These are phyloP conservation scores for Marmota flaviventris DNA, from an alignment of 2,113 vertebrate genomes.

Conservation along the genomic window DNA sequence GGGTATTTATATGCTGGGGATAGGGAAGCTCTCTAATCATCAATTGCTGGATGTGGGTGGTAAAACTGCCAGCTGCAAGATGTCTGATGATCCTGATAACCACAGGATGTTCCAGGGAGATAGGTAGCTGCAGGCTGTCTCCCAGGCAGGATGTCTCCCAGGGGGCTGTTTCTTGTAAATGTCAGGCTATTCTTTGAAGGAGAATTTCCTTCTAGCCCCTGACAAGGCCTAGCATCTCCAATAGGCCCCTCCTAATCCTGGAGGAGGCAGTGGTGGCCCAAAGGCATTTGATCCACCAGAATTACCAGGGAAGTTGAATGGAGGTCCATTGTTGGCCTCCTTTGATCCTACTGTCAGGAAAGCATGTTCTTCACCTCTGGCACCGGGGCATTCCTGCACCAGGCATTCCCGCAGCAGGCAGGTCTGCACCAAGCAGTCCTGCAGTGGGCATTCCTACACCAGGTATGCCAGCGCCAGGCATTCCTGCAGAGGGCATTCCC, in stretches of 20 bases:
- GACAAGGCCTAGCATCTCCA: constrained; percentile 90
- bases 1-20: too few relatives aligned
- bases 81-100: too few relatives aligned
- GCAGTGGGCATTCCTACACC: background rate
- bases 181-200: too few relatives aligned
- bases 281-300: constrained; percentile 94
- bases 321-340: constrained; percentile 92
- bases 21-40: too few relatives aligned
- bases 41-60: too few relatives aligned
- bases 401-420: background rate
- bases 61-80: too few relatives aligned
- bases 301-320: constrained; percentile 92
- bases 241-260: constrained; percentile 93
- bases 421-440: background rate
- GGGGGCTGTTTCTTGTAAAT: too few relatives aligned
- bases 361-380: constrained; percentile 93
- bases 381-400: constrained; percentile 63
- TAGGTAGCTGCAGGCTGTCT: too few relatives aligned
- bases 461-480: background rate
- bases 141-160: too few relatives aligned
- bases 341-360: constrained; percentile 94
- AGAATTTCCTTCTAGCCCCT: too few relatives aligned
- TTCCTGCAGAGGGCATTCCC: rapidly evolving
- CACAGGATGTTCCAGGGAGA: too few relatives aligned
- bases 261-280: constrained; percentile 94